phyloP scores from a whole-genome alignment of 53 echinoderm and acorn worm species.

The Holothuria scabra region DNA sequence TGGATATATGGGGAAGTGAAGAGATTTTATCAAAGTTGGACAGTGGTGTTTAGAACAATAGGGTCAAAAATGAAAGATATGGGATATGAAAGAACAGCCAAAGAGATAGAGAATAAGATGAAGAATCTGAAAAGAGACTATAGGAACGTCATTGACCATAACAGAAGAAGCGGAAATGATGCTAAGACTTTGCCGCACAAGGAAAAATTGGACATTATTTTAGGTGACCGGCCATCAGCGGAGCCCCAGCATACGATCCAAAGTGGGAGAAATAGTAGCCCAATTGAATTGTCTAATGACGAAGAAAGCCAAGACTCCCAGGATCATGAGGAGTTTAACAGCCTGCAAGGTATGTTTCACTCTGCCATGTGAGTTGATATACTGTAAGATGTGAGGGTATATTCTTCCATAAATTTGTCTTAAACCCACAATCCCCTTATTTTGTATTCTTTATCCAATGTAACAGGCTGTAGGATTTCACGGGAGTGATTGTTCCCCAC shows the following conservation, averaged over 20 bases:
- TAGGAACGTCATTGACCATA: slow-evolving; percentile 32
- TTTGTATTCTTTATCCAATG: no score
- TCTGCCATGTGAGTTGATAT: no score
- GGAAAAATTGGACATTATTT: slow-evolving; percentile 42
- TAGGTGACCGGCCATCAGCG: slow-evolving; percentile 39
- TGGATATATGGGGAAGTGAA: slow-evolving; percentile 34
- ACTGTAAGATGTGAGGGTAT: no score
- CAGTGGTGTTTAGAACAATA: slow-evolving; percentile 16
- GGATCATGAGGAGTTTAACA: no score
- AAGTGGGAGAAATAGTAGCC: no score
- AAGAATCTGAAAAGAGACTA: slow-evolving; percentile 49
- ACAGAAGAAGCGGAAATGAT: slow-evolving; percentile 39
- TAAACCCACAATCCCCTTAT: no score
- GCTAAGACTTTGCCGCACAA: slow-evolving; percentile 5
- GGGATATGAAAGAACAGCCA: slow-evolving; percentile 35
- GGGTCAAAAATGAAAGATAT: slow-evolving; percentile 22
- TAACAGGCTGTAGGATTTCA: no score
- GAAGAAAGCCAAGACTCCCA: no score
- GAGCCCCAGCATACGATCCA: slow-evolving; percentile 5
- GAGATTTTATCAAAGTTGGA: slow-evolving; percentile 33
- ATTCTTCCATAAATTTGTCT: no score
- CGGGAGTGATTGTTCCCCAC: no score
- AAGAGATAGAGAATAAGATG: slow-evolving; percentile 57
- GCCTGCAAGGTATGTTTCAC: no score
- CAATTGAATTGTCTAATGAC: no score